phyloP scores from a whole-genome alignment of 2,888 invertebrate genomes.

The Spisula subtruncata region DNA sequence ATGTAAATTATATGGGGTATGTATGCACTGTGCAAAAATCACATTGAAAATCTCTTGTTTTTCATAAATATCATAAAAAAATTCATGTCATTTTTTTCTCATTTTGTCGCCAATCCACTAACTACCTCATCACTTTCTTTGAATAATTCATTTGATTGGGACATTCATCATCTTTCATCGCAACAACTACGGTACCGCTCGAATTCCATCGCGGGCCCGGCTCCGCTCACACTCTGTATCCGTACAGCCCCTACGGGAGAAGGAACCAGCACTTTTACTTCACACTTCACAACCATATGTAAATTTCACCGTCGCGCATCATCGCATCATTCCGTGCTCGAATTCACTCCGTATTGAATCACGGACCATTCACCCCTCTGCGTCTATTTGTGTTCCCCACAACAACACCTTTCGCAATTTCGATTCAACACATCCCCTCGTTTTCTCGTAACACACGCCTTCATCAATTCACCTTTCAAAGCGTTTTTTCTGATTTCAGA shows the following conservation, averaged over 20 bases:
- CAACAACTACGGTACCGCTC: not conserved
- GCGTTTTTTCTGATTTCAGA: not conserved
- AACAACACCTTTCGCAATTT: not conserved
- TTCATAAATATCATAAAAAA: conserved; percentile 27
- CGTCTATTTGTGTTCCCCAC: not conserved
- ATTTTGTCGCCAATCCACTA: not conserved
- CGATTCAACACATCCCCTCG: not conserved
- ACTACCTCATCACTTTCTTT: not conserved
- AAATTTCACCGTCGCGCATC: not conserved
- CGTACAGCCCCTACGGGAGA: not conserved
- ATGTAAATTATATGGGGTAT: conserved; percentile 47
- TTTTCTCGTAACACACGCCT: not conserved
- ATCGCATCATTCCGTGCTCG: not conserved
- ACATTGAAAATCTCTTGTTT: conserved; percentile 37
- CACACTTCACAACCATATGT: conserved; percentile 3
- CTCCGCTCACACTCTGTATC: not conserved
- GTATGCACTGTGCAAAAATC: conserved; percentile 40
- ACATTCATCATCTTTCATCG: not conserved
- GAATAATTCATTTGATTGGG: not conserved
- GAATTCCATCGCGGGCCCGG: not conserved
- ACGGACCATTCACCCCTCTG: not conserved
- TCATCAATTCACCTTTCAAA: not conserved
- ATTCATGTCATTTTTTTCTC: not conserved
- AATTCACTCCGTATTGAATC: not conserved
- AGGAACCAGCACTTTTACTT: conserved; percentile 1